Conservation (phyloP, 2,888 invertebrate species). For the Carpatolechia fugitivella region DNA sequence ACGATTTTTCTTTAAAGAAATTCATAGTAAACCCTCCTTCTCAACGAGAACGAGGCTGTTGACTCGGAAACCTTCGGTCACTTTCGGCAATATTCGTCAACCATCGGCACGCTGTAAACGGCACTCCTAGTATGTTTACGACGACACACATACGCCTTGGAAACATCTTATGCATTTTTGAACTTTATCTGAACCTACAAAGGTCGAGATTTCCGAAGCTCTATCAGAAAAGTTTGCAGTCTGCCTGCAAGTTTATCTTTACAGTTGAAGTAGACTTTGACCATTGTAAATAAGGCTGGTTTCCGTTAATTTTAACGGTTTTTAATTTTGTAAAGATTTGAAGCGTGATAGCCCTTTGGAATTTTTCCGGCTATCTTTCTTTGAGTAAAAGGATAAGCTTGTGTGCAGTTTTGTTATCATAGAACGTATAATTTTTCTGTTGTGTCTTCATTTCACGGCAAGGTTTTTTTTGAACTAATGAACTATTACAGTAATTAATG, state of each 20-base stretch:
- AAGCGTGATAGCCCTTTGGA: slow-evolving; percentile 57
- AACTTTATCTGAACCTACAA: neutral
- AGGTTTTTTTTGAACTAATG: too few relatives aligned
- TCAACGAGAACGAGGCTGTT: neutral
- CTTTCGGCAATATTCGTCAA: slow-evolving; percentile 5
- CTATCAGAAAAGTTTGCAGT: neutral
- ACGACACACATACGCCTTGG: neutral
- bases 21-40: neutral
- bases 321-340: slow-evolving; percentile 35
- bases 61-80: slow-evolving; percentile 4
- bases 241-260: neutral
- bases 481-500: too few relatives aligned
- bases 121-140: neutral
- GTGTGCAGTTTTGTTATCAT: slow-evolving; percentile 36
- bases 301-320: neutral
- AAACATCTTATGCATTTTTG: neutral
- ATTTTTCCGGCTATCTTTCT: slow-evolving; percentile 64
- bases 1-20: neutral
- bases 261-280: neutral
- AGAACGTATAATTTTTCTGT: slow-evolving; percentile 3
- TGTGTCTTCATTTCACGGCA: too few relatives aligned
- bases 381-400: slow-evolving; percentile 57
- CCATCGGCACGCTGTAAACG: neutral
- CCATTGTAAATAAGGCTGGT: neutral
- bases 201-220: neutral